phyloP scores from a whole-genome alignment of 1,140 invertebrate genomes.

The Leptoteleia sp. region DNA sequence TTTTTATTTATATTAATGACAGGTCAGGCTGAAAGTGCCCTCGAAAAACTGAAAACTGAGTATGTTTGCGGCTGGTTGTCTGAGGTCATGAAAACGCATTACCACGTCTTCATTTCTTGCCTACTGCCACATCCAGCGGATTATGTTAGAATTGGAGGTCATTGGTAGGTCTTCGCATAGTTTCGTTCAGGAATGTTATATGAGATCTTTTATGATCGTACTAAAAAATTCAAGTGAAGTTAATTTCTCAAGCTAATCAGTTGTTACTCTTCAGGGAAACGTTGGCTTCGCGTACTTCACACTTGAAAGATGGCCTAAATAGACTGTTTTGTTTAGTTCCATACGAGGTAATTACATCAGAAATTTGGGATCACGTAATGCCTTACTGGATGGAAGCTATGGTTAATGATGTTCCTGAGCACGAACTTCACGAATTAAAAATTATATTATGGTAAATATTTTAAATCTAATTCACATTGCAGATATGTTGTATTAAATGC shows the following conservation, averaged over 20 bases:
- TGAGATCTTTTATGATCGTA: conserved; percentile 34
- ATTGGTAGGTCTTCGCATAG: conserved; percentile 86
- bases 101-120: conserved; percentile 93
- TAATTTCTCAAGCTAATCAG: conserved; percentile 7
- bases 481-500: too few relatives aligned
- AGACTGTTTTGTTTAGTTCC: conserved; percentile 97
- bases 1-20: conserved; percentile 53
- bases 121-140: conserved; percentile 93
- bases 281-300: conserved; percentile 92
- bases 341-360: conserved; percentile 97
- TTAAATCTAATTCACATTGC: too few relatives aligned
- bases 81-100: conserved; percentile 91
- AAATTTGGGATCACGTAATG: conserved; percentile 99
- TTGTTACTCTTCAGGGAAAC: conserved; percentile 86
- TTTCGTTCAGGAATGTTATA: conserved; percentile 49
- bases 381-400: conserved; percentile 99
- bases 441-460: conserved; percentile 89
- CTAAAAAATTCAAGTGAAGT: conserved; percentile 11
- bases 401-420: conserved; percentile 95
- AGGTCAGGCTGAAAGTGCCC: conserved; percentile 91
- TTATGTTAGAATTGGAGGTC: conserved; percentile 94
- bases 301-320: conserved; percentile 96
- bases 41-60: conserved; percentile 96
- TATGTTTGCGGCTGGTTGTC: conserved; percentile 96
- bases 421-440: conserved; percentile 95